Conservation (phyloP, 2,888 invertebrate genomes). For the Orthonevra nobilis region DNA sequence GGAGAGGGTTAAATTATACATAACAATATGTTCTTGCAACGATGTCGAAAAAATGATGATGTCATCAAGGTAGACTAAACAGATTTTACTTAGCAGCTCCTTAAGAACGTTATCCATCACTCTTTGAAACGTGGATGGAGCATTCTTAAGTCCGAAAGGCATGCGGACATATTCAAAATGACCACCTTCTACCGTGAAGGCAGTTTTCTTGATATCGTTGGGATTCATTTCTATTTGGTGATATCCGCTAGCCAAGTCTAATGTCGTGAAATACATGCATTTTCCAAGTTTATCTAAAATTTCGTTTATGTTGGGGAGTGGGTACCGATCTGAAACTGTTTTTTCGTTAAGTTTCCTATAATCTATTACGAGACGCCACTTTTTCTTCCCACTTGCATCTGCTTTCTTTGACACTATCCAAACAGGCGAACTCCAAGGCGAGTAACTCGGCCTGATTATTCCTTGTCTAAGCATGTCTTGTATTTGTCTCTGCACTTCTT, state of each 20-base stretch:
- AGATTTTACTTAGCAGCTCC: neutral
- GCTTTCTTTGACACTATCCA: neutral
- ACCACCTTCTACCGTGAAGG: constrained; percentile 22
- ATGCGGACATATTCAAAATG: constrained; percentile 25
- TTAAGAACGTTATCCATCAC: constrained; percentile 6
- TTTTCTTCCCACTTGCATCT: neutral
- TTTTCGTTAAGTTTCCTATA: neutral
- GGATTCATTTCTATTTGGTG: constrained; percentile 44
- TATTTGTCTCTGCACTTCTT: neutral
- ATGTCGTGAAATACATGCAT: constrained; percentile 5
- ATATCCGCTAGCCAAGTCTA: constrained; percentile 16
- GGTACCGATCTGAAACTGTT: constrained; percentile 41
- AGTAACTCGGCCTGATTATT: too few relatives aligned
- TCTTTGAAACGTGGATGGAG: neutral
- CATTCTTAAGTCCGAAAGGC: constrained; percentile 5
- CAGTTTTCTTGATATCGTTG: constrained; percentile 21
- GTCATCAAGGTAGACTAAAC: constrained; percentile 25
- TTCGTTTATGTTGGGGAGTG: constrained; percentile 22
- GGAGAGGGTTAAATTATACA: too few relatives aligned
- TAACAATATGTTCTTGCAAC: constrained; percentile 26
- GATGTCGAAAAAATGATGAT: constrained; percentile 33
- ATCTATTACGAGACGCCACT: neutral
- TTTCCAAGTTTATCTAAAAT: constrained; percentile 17
- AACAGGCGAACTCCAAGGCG: neutral
- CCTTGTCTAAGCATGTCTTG: too few relatives aligned